These are phyloP conservation scores for Montipora sp. DNA, from an alignment of 64 coral and sea anemone genomes.

Conservation along the genomic window DNA sequence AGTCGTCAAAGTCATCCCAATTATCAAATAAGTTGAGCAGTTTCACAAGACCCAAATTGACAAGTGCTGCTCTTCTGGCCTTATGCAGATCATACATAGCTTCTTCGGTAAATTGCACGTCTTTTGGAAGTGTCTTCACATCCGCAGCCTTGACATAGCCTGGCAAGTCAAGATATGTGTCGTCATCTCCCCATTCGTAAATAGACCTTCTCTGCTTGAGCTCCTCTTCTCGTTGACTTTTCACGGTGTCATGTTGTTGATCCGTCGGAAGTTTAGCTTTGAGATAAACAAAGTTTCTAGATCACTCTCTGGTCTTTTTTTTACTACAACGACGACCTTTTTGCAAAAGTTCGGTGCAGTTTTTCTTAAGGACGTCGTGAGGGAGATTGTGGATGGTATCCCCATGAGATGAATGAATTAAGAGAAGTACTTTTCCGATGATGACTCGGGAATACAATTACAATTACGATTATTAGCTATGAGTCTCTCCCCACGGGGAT, in stretches of 20 bases:
- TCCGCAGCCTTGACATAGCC: slow-evolving; percentile 60
- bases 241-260: slow-evolving; percentile 58
- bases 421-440: too few species aligned
- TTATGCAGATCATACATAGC: slow-evolving; percentile 58
- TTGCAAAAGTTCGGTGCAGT: background rate
- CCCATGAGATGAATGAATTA: too few species aligned
- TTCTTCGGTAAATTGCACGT: slow-evolving; percentile 75
- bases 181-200: slow-evolving; percentile 71
- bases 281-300: background rate
- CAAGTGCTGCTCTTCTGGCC: slow-evolving; percentile 47
- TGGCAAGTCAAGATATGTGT: slow-evolving; percentile 53
- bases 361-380: too few species aligned
- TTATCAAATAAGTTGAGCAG: slow-evolving; percentile 57
- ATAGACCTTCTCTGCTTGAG: slow-evolving; percentile 43
- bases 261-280: slow-evolving; percentile 61
- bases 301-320: too few species aligned
- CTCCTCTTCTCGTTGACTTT: slow-evolving; percentile 63
- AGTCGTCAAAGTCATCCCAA: slow-evolving; percentile 82
- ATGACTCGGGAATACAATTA: too few species aligned
- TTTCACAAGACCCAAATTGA: slow-evolving; percentile 71
- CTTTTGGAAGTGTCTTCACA: slow-evolving; percentile 60
- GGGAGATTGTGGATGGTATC: too few species aligned
- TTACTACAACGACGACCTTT: background rate
- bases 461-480: too few species aligned
- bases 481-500: too few species aligned